phyloP scores from a whole-genome alignment of 2,113 vertebrate genomes.

The Istiophorus platypterus region DNA sequence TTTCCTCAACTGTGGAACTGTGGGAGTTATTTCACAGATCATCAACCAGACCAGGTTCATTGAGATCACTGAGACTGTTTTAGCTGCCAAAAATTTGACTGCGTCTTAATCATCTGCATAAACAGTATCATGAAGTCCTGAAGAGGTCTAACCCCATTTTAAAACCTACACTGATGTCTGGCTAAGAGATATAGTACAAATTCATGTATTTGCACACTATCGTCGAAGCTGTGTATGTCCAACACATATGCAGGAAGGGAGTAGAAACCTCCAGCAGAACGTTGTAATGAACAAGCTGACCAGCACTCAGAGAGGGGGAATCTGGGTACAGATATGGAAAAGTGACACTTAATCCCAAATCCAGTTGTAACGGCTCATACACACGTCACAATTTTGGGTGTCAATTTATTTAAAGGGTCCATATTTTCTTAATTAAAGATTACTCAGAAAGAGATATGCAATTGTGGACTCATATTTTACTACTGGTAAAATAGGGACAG shows the following conservation, averaged over 20 bases:
- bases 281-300: conserved; percentile 92
- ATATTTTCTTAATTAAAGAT: too few relatives aligned
- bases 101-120: neutral
- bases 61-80: conserved; percentile 29
- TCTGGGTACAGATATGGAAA: neutral
- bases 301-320: conserved; percentile 82
- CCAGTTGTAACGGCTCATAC: neutral
- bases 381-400: neutral
- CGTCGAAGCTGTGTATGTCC: conserved; percentile 85
- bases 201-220: conserved; percentile 73
- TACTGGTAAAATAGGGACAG: too few relatives aligned
- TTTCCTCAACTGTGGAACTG: conserved; percentile 59
- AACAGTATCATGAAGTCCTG: neutral
- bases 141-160: neutral
- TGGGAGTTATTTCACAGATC: conserved; percentile 79
- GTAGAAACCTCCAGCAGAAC: conserved; percentile 85
- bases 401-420: too few relatives aligned
- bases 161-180: neutral
- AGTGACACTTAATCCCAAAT: neutral
- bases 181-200: neutral
- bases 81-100: conserved; percentile 21
- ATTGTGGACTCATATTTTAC: too few relatives aligned
- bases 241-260: conserved; percentile 84
- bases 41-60: conserved; percentile 56
- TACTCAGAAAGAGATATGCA: too few relatives aligned